Base-by-base conservation (phyloP, 2,888 invertebrate genomes). In the Brachyopa scutellaris region DNA sequence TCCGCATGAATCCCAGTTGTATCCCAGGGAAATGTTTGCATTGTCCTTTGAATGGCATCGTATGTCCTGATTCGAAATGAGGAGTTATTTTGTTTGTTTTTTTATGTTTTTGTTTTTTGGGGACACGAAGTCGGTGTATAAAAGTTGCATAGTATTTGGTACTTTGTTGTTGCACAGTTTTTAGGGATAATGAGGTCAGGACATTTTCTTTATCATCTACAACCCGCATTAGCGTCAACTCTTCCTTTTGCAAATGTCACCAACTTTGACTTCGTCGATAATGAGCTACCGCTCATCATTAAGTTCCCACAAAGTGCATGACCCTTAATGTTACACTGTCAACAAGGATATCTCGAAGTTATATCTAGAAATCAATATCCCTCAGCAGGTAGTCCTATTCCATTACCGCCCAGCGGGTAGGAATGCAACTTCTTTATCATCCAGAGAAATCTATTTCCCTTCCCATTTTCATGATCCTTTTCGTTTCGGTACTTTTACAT, bases 1-100 rank as follows among this genome's bases (percentile, higher is more conserved):
- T 80, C 74, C 80, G 69, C 62, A 69, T 62, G 80, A 74, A 80
- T 80, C 62, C 57, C 40, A 42, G 33, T 66, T 47, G 62, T 73
- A 17, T 70, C 62, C 45, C 49, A 40, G 72, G 61, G 67, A 79
- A 61, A 38, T 62, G 61, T 69, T 55, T 36, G 17, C 40, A 61
- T 76, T 69, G 53, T 69, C 53, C 38, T 74, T 29, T 57, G 17
- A 59, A 67, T 67, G 23, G 38, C 31, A 66, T 59, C 57, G 49
- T 66, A 38, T 64, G 55, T 64, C 55, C 53, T 38, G 53, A 64
- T 55, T 62, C 53, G 13, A 55, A 15, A 64, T 55, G 53, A 15
- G 13, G 11, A 38, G 8, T 26, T 55, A n/a, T n/a, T n/a, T n/a
- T n/a, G n/a, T n/a, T n/a, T n/a, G n/a, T n/a, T n/a, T n/a, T n/a